Conservation (phyloP, 2,797 vertebrate genomes). For the Acanthiza pusilla region DNA sequence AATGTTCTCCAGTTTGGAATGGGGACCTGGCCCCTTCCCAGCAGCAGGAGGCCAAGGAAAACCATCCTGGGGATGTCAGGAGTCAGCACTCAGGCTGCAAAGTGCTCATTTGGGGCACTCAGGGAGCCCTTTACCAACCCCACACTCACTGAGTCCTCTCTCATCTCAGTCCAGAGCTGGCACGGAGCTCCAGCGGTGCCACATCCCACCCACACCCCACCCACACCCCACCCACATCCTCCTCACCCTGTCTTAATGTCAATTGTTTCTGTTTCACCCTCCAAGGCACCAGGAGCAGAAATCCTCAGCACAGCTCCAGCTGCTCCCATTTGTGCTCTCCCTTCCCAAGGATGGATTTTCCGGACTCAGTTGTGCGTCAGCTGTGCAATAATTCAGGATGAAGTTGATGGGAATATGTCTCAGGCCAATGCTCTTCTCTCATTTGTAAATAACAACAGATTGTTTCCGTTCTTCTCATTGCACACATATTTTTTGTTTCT, state of each 20-base stretch:
- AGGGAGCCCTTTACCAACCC: not conserved
- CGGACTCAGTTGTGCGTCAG: not conserved
- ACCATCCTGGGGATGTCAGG: not conserved
- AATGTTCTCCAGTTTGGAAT: not conserved
- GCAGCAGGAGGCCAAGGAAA: not conserved
- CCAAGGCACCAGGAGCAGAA: not conserved
- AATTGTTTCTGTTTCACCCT: not conserved
- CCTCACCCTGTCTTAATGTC: not conserved
- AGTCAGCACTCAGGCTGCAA: fast-evolving
- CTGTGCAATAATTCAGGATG: fast-evolving
- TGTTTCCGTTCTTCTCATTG: not conserved
- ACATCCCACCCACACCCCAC: too few species aligned
- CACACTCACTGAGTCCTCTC: not conserved
- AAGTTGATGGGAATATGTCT: fast-evolving
- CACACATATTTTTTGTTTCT: not conserved
- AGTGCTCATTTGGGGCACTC: not conserved
- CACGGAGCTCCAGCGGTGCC: not conserved
- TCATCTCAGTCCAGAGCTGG: not conserved
- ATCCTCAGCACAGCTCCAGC: not conserved
- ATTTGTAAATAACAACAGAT: not conserved
- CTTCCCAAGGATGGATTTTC: not conserved
- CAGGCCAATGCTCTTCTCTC: not conserved
- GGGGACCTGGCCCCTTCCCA: not conserved
- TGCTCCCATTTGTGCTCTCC: fast-evolving
- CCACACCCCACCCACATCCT: not conserved